Conservation (phyloP, 1,140 invertebrate genomes). For the Melanaphis sacchari region DNA sequence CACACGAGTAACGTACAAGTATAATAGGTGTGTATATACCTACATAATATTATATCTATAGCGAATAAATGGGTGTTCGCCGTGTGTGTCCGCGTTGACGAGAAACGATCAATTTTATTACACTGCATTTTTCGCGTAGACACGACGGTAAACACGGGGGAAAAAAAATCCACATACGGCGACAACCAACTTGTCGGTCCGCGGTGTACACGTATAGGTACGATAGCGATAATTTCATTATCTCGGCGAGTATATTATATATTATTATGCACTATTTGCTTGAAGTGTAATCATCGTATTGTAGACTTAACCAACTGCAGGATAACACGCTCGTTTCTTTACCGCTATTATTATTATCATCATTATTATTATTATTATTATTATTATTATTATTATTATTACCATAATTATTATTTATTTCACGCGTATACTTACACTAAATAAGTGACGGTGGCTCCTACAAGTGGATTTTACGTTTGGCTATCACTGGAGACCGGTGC, state of each 20-base stretch:
- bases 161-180: not conserved
- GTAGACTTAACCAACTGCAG: too few species aligned
- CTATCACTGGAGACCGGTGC: too few species aligned
- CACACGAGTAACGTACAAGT: not conserved
- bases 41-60: not conserved
- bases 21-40: not conserved
- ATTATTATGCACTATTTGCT: too few species aligned
- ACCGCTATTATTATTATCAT: too few species aligned
- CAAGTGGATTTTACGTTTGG: not conserved
- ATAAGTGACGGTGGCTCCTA: not conserved
- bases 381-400: too few species aligned
- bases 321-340: too few species aligned
- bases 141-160: not conserved
- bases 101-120: constrained; percentile 1
- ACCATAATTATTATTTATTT: too few species aligned
- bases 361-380: too few species aligned
- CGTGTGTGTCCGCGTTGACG: not conserved
- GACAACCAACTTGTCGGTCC: not conserved
- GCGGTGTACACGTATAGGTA: not conserved
- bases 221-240: too few species aligned
- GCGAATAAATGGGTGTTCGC: not conserved
- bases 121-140: not conserved
- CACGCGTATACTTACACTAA: not conserved
- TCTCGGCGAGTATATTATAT: too few species aligned
- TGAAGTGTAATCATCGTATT: too few species aligned